Conservation (phyloP, 2,888 invertebrate genomes). For the Brenthis hecate region DNA sequence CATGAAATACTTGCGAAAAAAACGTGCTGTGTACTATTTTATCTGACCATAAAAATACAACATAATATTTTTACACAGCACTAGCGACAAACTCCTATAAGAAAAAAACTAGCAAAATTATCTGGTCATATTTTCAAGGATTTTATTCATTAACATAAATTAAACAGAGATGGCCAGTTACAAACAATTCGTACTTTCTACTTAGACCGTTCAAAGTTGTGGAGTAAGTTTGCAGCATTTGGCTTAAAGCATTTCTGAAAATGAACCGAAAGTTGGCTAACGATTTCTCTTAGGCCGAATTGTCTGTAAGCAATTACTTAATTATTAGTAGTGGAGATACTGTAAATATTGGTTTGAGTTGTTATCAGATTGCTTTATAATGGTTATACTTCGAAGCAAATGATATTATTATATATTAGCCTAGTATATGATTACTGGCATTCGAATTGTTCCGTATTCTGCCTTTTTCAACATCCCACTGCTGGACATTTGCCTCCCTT, state of each 20-base stretch:
- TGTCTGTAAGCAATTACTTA: slow-evolving; percentile 1
- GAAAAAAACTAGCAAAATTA: slow-evolving; percentile 2
- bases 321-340: slow-evolving; percentile 17
- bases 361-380: too few species aligned
- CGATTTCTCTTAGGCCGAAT: slow-evolving; percentile 18
- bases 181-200: slow-evolving; percentile 44
- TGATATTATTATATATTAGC: too few species aligned
- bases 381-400: too few species aligned
- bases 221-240: slow-evolving; percentile 42
- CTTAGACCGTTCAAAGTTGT: slow-evolving; percentile 39
- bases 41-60: too few species aligned
- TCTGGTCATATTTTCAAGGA: slow-evolving; percentile 19
- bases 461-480: too few species aligned
- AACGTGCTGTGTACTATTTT: too few species aligned
- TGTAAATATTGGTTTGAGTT: slow-evolving; percentile 12
- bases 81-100: background rate
- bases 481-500: too few species aligned
- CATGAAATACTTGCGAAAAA: too few species aligned
- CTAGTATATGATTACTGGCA: too few species aligned
- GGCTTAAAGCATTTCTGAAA: slow-evolving; percentile 31
- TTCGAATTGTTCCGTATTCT: too few species aligned
- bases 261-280: slow-evolving; percentile 14
- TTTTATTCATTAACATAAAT: slow-evolving; percentile 38
- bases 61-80: too few species aligned
- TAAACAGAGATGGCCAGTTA: slow-evolving; percentile 33